Base-by-base conservation (phyloP, 2,113 vertebrate genomes). In the Montifringilla adamsi region DNA sequence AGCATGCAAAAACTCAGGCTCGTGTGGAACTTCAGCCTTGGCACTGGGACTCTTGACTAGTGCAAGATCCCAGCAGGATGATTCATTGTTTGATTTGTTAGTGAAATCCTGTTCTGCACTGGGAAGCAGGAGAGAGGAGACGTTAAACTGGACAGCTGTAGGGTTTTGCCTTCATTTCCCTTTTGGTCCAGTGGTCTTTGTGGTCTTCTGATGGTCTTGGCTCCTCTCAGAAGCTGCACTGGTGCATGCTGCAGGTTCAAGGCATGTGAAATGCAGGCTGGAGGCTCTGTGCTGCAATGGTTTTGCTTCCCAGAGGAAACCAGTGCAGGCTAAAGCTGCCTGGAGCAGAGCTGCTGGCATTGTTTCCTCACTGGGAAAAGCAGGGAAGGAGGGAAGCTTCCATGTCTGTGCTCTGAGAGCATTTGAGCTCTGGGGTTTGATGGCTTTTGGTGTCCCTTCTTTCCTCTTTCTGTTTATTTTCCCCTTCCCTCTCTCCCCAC, bases 101-200 rank as follows among this genome's bases (percentile, higher is more conserved):
- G 53, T 73, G 69, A 53, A 73, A 27, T 31, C 2, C n/a, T 68
- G 0, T 5, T 46, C 21, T 33, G 44, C 18, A 3, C 27, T 20
- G 7, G 0, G 59, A 20, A 28, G 7, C 12, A 15, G 21, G 41
- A 47, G 44, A 56, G 28, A 58, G 43, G 22, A 63, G 44, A 6
- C 2, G 0, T 46, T 24, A 2, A 16, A 23, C 47, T 24, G 70
- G 14, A 43, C 16, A 6, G 2, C 15, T 58, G 43, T 0, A 17
- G 56, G 2, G 11, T 24, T 49, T 47, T 47, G 13, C 53, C 47
- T 44, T 10, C 2, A 3, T 60, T 68, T 74, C 60, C 26, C 16
- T 39, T 58, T 9, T 39, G 27, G 13, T n/a, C 26, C 28, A 27
- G 19, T 27, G 18, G 23, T 26, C 7, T n/a, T 31, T 4, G 4